Evolutionary conservation across 2,888 invertebrate species (phyloP), one percentile per base, ranked within the genome.

Genomic region (Himalopsyche tibetana): DNA sequence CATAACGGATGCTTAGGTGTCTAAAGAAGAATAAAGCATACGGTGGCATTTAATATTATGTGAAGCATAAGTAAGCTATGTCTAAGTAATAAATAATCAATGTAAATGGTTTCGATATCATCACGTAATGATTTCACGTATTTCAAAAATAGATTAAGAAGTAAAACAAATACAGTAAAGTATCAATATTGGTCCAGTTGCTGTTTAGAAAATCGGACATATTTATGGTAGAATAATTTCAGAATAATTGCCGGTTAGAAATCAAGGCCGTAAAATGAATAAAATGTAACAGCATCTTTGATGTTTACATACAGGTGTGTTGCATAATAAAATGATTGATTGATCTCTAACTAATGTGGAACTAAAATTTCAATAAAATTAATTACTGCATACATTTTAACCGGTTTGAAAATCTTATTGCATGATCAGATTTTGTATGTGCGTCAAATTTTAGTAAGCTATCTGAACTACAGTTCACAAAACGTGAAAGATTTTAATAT

Each of bases 321-420:
- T 74, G 74, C 36, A 36, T 38, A 74, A 74, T 36, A 74, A 36
- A 74, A 36, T 74, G 74, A 74, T 74, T 74, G 74, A 74, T 74
- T 74, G 74, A 74, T 74, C 19, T 74, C 5, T 74, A 38, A 74
- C 74, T 74, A 74, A 74, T 74, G 38, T 74, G 36, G 74, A 74
- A 74, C 74, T 74, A 74, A 74, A 74, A 36, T 74, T 74, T 74
- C 74, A 36, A 74, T 74, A 74, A 74, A 74, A 74, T 74, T 74
- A 74, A 74, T 74, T 74, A 74, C 74, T 74, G 74, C 74, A 74
- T 74, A 74, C 74, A 74, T 74, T 74, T 63, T 74, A 74, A 74
- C 74, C 74, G 74, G 74, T 74, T 74, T 74, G 12, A 15, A 36
- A 74, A 74, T 74, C 74, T 28, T 36, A 74, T 51, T 28, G 36